Conservation (phyloP, 2,113 vertebrate genomes). For the Bostrychus sinensis region DNA sequence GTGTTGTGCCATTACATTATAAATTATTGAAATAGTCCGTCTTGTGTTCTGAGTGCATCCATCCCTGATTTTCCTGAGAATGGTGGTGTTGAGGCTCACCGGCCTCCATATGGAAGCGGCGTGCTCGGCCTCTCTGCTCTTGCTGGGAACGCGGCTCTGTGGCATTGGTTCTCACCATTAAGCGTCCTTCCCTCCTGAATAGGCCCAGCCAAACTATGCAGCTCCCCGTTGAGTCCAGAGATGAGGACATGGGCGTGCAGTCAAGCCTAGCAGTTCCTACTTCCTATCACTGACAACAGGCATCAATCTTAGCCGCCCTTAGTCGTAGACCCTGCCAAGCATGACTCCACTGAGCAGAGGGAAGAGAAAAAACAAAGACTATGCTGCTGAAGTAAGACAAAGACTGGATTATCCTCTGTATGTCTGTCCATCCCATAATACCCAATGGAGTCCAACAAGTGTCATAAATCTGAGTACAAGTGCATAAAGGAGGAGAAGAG, state of each 20-base stretch:
- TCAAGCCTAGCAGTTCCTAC: constrained; percentile 88
- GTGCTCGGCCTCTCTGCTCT: constrained; percentile 49
- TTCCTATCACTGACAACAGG: constrained; percentile 90
- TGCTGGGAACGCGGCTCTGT: constrained; percentile 83
- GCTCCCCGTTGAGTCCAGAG: constrained; percentile 85
- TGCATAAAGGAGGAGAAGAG: background rate
- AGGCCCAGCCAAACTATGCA: constrained; percentile 87
- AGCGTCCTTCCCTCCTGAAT: constrained; percentile 87
- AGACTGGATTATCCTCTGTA: constrained; percentile 82
- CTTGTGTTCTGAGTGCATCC: constrained; percentile 31
- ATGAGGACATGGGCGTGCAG: constrained; percentile 87
- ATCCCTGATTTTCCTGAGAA: constrained; percentile 38
- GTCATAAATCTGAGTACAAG: constrained; percentile 25
- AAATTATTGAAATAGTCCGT: constrained; percentile 15
- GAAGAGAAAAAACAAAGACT: constrained; percentile 62
- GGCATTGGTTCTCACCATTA: constrained; percentile 87
- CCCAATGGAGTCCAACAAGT: constrained; percentile 43
- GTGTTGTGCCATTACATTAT: no score
- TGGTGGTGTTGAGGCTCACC: constrained; percentile 23
- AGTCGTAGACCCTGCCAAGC: constrained; percentile 73
- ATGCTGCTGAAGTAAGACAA: constrained; percentile 80
- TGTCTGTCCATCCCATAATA: constrained; percentile 70
- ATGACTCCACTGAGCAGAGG: constrained; percentile 64
- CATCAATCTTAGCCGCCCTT: constrained; percentile 91
- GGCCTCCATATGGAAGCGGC: constrained; percentile 45